Base-by-base conservation (phyloP, 2,888 invertebrate species). In the Drosophila neutralis region DNA sequence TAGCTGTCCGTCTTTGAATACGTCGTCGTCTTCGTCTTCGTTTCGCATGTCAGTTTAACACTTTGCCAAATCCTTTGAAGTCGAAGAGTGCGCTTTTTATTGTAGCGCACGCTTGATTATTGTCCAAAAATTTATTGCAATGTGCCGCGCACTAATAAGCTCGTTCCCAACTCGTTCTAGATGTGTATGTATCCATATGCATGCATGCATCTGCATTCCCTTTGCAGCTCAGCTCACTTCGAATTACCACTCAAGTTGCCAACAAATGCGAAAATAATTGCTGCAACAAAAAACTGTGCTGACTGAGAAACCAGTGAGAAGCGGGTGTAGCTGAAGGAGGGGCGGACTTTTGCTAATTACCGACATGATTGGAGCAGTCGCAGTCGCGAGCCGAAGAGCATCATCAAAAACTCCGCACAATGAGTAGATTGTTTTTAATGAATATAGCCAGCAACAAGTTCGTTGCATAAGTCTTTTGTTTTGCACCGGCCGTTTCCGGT, bases 181-280 rank as follows among this genome's bases (percentile, higher is more conserved):
- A 59, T 59, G 35, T 56, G 27, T 38, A 18, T 27, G 15, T 10
- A n/a, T 11, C 27, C 36, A 54, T 18, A 36, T 18, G 29, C 18
- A 18, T n/a, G 24, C 18, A 54, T 27, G 18, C 54, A 36, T 27
- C 18, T 54, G 11, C 36, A 56, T 56, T 54, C 40, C 49, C 52
- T 48, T 58, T 27, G 35, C 31, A 33, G 24, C 54, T 24, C 53
- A 31, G 45, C 49, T n/a, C 69, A 69, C 64, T 69, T 67, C 73
- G 81, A 83, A 87, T 91, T 87, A 85, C 83, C 90, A 83, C 87
- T 88, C 83, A 91, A 90, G 91, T 81, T 88, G 91, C 90, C 87
- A 84, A 87, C 87, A 92, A 92, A 92, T 92, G 92, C 91, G 92
- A 92, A 92, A 87, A 92, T 92, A 92, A 92, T 92, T 92, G 92